A percentile compares a stretch with the other conserved stretches of the same genome.
phyloP scores from a whole-genome alignment of 2,797 vertebrate genomes.

The Oceanodroma leucorhoa region DNA sequence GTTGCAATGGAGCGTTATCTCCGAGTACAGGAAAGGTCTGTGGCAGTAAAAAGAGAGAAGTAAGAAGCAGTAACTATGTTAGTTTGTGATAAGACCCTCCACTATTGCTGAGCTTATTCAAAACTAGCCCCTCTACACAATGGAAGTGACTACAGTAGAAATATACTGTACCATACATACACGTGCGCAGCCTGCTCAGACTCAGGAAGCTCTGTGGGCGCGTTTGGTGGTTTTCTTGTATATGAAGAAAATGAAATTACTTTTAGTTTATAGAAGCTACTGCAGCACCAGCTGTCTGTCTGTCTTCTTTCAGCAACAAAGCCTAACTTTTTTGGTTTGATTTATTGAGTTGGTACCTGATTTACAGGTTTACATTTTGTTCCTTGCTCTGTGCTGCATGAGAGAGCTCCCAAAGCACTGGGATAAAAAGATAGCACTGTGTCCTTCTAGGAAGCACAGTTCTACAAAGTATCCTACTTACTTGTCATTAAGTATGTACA shows the following conservation, averaged over 20 bases:
- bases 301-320: not conserved
- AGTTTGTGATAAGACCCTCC: not conserved
- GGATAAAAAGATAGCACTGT: rapidly evolving
- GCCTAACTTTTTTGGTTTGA: not conserved
- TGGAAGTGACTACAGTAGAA: not conserved
- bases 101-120: not conserved
- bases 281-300: not conserved
- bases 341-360: not conserved
- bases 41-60: not conserved
- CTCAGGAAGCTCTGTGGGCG: not conserved
- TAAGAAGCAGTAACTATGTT: not conserved
- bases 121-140: not conserved
- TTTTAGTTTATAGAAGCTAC: not conserved
- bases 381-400: not conserved
- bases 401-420: not conserved
- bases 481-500: not conserved
- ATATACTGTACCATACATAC: not conserved
- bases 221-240: not conserved
- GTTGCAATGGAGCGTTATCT: not conserved
- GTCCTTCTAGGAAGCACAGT: not conserved
- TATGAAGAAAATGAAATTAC: not conserved
- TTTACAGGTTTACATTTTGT: not conserved
- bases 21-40: not conserved
- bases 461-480: not conserved
- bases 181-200: not conserved